Percentiles rank a stretch among this genome's conserved stretches.
Evolutionary conservation across 2,797 vertebrate genomes (phyloP).

Genomic region (Cossypha niveicapilla): DNA sequence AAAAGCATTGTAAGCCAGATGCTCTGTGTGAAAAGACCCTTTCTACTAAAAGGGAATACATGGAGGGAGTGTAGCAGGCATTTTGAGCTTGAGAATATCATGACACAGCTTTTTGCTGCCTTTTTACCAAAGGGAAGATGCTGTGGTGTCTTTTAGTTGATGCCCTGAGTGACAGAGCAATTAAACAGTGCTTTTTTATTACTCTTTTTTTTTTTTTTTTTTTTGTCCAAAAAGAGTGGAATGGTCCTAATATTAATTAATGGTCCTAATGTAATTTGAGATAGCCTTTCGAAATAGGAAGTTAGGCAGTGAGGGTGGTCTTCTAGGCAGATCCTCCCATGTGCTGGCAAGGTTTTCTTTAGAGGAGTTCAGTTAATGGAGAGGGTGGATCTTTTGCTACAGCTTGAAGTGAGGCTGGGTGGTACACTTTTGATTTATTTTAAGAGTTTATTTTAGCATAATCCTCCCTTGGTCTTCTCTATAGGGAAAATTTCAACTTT

Average conservation of each 20-base stretch:
- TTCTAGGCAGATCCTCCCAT: not conserved
- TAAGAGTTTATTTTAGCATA: slow-evolving; percentile 13
- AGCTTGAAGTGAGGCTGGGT: not conserved
- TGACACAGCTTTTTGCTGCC: not conserved
- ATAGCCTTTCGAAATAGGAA: not conserved
- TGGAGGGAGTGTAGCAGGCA: not conserved
- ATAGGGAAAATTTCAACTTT: slow-evolving; percentile 50
- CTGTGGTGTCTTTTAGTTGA: not conserved
- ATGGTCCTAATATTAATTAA: not conserved
- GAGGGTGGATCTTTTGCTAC: not conserved
- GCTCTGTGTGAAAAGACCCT: not conserved
- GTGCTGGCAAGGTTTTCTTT: not conserved
- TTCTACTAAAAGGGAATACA: not conserved
- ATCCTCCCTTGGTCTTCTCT: not conserved
- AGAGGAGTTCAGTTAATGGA: not conserved
- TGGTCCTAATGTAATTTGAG: not conserved
- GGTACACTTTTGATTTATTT: not conserved
- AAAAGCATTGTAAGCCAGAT: not conserved
- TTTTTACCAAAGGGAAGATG: not conserved
- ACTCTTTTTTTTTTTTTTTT: no score
- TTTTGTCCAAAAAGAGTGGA: not conserved
- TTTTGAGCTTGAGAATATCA: not conserved
- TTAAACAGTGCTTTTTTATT: not conserved
- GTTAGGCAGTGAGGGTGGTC: not conserved
- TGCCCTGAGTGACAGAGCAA: not conserved